Base-by-base conservation (phyloP, 2,888 invertebrate species). In the Elegia similella region DNA sequence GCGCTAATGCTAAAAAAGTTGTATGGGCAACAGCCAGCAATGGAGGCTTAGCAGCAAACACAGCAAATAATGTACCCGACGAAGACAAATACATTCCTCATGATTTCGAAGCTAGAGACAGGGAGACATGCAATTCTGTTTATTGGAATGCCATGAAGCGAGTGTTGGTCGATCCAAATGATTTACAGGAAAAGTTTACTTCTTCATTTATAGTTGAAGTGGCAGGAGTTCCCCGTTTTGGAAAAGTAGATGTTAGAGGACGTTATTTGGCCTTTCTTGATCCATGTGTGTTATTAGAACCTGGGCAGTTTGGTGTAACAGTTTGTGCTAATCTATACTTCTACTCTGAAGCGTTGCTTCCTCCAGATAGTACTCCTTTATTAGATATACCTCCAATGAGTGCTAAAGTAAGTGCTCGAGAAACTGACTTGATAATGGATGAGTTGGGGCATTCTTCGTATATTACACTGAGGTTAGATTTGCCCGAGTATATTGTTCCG, bases 71-170 rank as follows among this genome's bases (percentile, higher is more conserved):
- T 66, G 65, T 82, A 52, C 76, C 80, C 10, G 63, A 61, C 38
- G 80, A 87, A 43, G 89, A 89, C 63, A 73, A 62, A 57, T 91
- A 76, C 67, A 56, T 88, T 43, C 80, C 84, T 23, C 63, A 71
- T 29, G 80, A 83, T 59, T 69, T 88, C 56, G 62, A 66, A 42
- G 60, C 63, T 10, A 64, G 62, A 54, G 58, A 64, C 48, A 71
- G 62, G 32, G 57, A 66, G 12, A 16, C 63, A 1, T 88, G 89
- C 65, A 75, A 66, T 57, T 78, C 79, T 23, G 73, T 72, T 57
- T 87, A 86, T 64, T 91, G 91, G 91, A 84, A 89, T 67, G 73
- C 84, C 5, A 78, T 88, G 73, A 84, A 76, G 60, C 73, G 91
- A 55, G 72, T 86, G n/a, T 71, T 88, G n/a, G 76, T 90, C 8